Percentiles rank a stretch among this genome's conserved stretches.
Conservation (phyloP, 1,140 invertebrate species). For the Andricus grossulariae region DNA sequence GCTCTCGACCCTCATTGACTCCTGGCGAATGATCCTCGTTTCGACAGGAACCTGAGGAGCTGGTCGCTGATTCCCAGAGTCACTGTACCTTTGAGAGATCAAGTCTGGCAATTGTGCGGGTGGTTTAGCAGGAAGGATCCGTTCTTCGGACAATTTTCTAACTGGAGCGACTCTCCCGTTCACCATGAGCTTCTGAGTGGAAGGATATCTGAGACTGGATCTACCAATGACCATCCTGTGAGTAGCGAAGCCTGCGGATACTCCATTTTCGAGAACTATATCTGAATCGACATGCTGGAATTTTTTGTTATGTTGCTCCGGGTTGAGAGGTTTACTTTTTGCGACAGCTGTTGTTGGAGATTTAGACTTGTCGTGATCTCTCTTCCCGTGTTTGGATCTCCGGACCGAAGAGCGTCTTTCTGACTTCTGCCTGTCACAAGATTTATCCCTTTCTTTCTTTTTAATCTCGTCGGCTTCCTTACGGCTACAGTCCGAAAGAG, state of each 20-base stretch:
- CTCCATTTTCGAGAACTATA: constrained; percentile 59
- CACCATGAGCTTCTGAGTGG: constrained; percentile 73
- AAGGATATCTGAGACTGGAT: constrained; percentile 72
- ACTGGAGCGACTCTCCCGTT: constrained; percentile 73
- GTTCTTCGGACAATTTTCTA: constrained; percentile 62
- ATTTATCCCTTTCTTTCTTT: constrained; percentile 47
- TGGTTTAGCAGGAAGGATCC: constrained; percentile 46
- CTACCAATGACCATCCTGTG: constrained; percentile 67
- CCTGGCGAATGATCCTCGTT: constrained; percentile 64
- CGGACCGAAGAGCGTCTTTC: constrained; percentile 62
- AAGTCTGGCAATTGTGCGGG: constrained; percentile 66
- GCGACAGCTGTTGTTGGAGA: constrained; percentile 55
- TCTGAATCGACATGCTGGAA: constrained; percentile 57
- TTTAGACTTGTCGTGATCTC: constrained; percentile 58
- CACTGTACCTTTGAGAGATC: constrained; percentile 63
- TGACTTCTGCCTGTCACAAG: constrained; percentile 63
- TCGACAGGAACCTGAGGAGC: constrained; percentile 45
- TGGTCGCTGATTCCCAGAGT: constrained; percentile 60
- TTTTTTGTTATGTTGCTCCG: constrained; percentile 45
- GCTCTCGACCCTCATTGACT: constrained; percentile 65
- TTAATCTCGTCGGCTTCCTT: constrained; percentile 35
- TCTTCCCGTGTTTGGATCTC: constrained; percentile 57
- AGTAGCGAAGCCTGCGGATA: constrained; percentile 61
- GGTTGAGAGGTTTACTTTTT: constrained; percentile 48
- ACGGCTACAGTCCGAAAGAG: constrained; percentile 42